Conservation (phyloP, 2,797 vertebrate genomes). For the Coendou prehensilis region DNA sequence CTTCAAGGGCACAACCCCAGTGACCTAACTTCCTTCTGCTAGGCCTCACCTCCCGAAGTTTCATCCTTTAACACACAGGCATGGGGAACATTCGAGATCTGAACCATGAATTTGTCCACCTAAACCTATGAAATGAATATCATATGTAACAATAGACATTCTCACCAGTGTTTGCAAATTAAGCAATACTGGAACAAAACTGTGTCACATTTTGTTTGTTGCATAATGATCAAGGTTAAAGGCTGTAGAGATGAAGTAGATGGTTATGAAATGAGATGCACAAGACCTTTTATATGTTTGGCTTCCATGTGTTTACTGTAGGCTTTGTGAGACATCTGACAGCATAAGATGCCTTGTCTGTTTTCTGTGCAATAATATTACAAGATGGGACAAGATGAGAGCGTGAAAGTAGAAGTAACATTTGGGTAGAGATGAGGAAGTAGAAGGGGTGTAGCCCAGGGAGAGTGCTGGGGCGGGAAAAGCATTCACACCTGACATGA, state of each 20-base stretch:
- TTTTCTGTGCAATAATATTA: neutral
- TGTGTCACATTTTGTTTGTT: neutral
- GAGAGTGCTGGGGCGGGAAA: neutral
- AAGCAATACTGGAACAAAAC: neutral
- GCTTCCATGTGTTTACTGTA: neutral
- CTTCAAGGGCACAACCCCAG: neutral
- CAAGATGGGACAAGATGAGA: neutral
- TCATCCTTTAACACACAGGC: neutral
- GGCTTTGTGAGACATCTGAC: neutral
- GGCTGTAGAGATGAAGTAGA: neutral
- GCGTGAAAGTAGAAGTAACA: neutral
- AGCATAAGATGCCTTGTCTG: neutral
- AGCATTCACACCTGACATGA: neutral
- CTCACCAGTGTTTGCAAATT: neutral
- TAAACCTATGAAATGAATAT: neutral
- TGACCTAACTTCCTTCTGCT: neutral
- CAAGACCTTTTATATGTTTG: neutral
- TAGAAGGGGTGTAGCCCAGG: fast-evolving
- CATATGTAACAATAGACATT: neutral
- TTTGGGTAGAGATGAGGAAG: neutral
- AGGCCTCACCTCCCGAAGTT: neutral
- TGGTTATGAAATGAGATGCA: neutral
- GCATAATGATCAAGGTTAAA: neutral
- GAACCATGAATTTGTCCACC: neutral
- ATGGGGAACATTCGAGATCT: neutral